Percentiles rank a stretch among this genome's conserved stretches.
phyloP scores from a whole-genome alignment of 2,797 vertebrate species.

The Pangasius krempfi region DNA sequence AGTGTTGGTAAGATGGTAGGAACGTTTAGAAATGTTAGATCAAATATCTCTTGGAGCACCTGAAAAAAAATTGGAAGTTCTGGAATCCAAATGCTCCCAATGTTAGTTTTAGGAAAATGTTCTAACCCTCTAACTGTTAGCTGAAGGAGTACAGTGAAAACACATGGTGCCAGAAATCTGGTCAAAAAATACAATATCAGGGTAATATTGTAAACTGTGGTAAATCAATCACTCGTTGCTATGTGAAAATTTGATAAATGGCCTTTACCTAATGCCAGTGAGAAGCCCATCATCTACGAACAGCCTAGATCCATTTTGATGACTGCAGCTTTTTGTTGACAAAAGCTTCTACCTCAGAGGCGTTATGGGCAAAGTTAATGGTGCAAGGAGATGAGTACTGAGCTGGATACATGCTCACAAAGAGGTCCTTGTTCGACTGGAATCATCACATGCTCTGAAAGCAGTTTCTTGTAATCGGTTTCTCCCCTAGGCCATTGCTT shows the following conservation, averaged over 20 bases:
- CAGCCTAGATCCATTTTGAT: background rate
- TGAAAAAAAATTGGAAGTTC: background rate
- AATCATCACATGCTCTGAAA: conserved; percentile 34
- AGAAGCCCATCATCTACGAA: background rate
- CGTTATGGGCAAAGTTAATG: conserved; percentile 33
- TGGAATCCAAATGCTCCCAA: background rate
- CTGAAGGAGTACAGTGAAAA: background rate
- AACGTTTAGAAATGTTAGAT: background rate
- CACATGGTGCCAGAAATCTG: background rate
- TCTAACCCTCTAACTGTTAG: background rate
- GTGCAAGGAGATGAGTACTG: conserved; percentile 34
- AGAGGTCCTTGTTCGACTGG: conserved; percentile 29
- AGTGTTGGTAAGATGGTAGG: background rate
- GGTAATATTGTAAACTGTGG: background rate
- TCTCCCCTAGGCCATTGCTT: conserved; percentile 30
- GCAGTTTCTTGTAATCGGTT: conserved; percentile 26
- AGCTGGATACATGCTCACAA: conserved; percentile 12
- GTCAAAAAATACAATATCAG: background rate
- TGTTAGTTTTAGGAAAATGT: background rate
- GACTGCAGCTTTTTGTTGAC: conserved; percentile 16
- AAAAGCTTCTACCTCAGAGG: conserved; percentile 29
- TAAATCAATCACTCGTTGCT: background rate
- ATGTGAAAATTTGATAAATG: background rate
- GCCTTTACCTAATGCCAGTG: background rate
- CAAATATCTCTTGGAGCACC: too few species aligned